Percentiles rank a stretch among this genome's conserved stretches.
These are phyloP conservation scores for Hydropotes inermis DNA, from an alignment of 2,113 vertebrate species.

Conservation along the genomic window DNA sequence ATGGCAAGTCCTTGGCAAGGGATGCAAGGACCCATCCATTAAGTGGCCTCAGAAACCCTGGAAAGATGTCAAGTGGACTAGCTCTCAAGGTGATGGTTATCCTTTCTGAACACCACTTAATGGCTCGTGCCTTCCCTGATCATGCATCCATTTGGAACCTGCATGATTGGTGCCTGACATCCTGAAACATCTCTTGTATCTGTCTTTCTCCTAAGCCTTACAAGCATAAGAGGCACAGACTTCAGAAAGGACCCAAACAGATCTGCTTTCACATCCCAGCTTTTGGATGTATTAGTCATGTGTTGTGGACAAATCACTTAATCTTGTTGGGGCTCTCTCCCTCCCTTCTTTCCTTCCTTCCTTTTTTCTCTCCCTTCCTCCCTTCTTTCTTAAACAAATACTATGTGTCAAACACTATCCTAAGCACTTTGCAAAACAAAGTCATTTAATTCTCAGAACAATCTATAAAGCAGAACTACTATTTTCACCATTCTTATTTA, in stretches of 20 bases:
- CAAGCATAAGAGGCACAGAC: background rate
- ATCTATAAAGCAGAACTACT: background rate
- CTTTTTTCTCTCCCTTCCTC: background rate
- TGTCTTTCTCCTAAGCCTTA: background rate
- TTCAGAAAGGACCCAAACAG: background rate
- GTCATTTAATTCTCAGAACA: background rate
- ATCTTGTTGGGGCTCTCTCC: background rate
- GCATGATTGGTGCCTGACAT: background rate
- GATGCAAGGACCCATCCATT: background rate
- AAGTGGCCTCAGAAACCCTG: background rate
- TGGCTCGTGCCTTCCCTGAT: slow-evolving; percentile 6
- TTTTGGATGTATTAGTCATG: background rate
- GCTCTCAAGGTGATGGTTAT: background rate
- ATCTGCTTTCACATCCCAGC: background rate
- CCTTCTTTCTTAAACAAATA: background rate
- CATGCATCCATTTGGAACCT: background rate
- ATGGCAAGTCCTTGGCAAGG: background rate
- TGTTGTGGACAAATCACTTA: background rate
- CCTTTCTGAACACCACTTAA: slow-evolving; percentile 4
- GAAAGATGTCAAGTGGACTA: background rate
- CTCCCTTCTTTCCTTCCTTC: background rate
- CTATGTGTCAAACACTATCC: background rate
- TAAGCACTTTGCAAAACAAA: background rate
- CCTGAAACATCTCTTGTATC: background rate
- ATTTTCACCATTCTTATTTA: background rate